Evolutionary conservation across 1,140 invertebrate genomes (phyloP).

Genomic region (Zaprionus davidi): DNA sequence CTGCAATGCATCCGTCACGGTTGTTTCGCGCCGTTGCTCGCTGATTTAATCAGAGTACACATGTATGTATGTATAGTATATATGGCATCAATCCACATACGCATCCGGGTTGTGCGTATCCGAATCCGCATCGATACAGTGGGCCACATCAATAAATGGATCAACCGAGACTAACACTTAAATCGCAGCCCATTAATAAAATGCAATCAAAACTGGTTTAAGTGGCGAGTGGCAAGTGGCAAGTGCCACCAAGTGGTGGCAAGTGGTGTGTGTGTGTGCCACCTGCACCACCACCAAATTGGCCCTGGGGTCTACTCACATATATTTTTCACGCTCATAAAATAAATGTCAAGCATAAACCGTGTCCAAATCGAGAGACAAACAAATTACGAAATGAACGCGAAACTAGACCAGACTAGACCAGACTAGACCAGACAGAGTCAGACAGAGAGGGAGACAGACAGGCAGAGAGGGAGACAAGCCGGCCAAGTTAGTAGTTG

Average conservation of each 20-base stretch:
- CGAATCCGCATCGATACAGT: constrained; percentile 13
- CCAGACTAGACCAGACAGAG: constrained; percentile 14
- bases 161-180: constrained; percentile 55
- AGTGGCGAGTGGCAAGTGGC: constrained; percentile 33
- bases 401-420: constrained; percentile 31
- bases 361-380: constrained; percentile 69
- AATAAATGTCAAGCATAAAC: constrained; percentile 80
- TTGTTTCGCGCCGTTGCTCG: constrained; percentile 17
- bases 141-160: constrained; percentile 40
- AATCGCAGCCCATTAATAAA: constrained; percentile 67
- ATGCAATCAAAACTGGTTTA: constrained; percentile 74
- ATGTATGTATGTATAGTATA: background rate
- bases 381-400: constrained; percentile 81
- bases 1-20: constrained; percentile 27
- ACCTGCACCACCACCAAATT: constrained; percentile 50
- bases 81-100: constrained; percentile 15
- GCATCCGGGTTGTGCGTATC: background rate
- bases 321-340: constrained; percentile 81
- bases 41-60: constrained; percentile 51
- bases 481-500: background rate
- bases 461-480: background rate
- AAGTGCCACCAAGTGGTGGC: constrained; percentile 1
- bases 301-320: constrained; percentile 45
- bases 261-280: constrained; percentile 39
- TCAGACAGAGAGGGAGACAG: background rate